These are phyloP conservation scores for Hydra vulgaris DNA, from an alignment of 30 jellyfish, hydroid and myxozoan species.

Conservation along the genomic window DNA sequence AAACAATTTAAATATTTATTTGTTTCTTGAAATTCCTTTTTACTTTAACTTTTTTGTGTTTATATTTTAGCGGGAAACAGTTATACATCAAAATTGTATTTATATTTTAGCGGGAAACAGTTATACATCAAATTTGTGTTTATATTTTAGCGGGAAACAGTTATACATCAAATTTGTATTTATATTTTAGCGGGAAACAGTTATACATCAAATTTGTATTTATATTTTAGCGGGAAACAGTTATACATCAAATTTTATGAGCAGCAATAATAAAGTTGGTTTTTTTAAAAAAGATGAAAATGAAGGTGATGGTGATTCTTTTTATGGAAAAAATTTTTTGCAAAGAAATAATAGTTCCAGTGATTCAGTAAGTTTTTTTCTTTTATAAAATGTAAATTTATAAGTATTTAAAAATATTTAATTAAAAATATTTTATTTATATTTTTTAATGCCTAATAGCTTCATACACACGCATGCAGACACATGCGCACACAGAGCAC, in stretches of 20 bases:
- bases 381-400: not conserved
- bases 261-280: conserved; percentile 57
- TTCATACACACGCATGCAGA: no score
- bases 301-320: conserved; percentile 47
- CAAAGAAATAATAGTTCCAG: conserved; percentile 36
- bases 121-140: no score
- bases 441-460: no score
- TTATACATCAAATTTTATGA: conserved; percentile 41
- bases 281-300: conserved; percentile 44
- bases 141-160: not conserved
- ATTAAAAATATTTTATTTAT: no score
- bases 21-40: no score
- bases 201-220: not conserved
- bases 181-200: not conserved
- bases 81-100: no score
- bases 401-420: not conserved
- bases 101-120: no score
- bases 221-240: conserved; percentile 42
- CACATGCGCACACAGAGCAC: no score
- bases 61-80: no score
- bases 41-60: no score
- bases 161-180: not conserved
- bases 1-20: no score
- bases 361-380: conserved; percentile 24
- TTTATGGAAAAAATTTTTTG: conserved; percentile 47